A percentile compares a stretch with the other conserved stretches of the same genome.
These are phyloP conservation scores for Carposina sasakii DNA, from an alignment of 1,140 invertebrate genomes.

Conservation along the genomic window DNA sequence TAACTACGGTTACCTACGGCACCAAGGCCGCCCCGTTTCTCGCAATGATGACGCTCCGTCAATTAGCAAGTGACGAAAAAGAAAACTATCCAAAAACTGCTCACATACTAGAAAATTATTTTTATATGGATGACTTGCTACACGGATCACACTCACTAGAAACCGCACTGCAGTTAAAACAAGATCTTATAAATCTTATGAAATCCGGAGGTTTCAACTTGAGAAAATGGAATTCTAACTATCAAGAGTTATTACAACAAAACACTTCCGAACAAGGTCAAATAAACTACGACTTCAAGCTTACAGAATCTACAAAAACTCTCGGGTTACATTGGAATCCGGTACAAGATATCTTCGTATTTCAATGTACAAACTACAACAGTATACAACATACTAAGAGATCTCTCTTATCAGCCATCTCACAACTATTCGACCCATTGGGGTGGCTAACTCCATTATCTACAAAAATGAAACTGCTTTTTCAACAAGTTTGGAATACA, in stretches of 20 bases:
- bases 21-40: constrained; percentile 4
- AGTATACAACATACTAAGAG: not conserved
- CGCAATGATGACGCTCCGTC: constrained; percentile 1
- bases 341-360: not conserved
- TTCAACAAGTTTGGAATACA: constrained; percentile 1
- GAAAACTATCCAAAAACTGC: not conserved
- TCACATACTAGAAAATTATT: not conserved
- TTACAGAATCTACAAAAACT: not conserved
- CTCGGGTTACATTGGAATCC: not conserved
- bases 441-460: not conserved
- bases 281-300: constrained; percentile 2
- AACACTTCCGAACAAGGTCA: not conserved
- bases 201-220: not conserved
- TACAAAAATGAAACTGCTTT: not conserved
- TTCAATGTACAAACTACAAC: not conserved
- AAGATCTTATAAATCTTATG: not conserved
- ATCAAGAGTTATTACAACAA: not conserved
- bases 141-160: not conserved
- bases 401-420: not conserved
- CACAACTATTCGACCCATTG: not conserved
- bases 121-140: constrained; percentile 3
- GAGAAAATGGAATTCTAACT: constrained; percentile 1
- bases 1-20: not conserved
- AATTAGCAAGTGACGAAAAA: constrained; percentile 2
- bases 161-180: not conserved